Conservation (phyloP, 2,888 invertebrate species). For the Drosophila neoperkinsi region DNA sequence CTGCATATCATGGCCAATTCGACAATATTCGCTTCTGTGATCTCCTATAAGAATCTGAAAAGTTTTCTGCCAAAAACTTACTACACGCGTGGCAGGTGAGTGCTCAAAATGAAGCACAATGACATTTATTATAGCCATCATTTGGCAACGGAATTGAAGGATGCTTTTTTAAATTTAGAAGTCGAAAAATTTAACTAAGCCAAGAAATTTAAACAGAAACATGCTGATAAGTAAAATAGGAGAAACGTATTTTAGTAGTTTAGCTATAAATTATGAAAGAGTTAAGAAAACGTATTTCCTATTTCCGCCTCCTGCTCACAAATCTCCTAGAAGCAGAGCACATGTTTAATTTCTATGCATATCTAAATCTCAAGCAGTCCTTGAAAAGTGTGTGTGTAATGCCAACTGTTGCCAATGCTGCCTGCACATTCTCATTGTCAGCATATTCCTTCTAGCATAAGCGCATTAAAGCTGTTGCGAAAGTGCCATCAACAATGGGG, state of each 20-base stretch:
- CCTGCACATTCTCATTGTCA: slow-evolving; percentile 18
- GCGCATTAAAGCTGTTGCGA: slow-evolving; percentile 58
- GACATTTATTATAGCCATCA: background rate
- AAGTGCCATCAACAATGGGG: slow-evolving; percentile 40
- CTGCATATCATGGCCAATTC: slow-evolving; percentile 84
- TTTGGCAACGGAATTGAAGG: background rate
- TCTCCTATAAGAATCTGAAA: slow-evolving; percentile 85
- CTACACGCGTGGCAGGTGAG: slow-evolving; percentile 85
- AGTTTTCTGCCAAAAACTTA: slow-evolving; percentile 85
- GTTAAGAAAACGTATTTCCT: background rate
- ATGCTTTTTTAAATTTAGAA: background rate
- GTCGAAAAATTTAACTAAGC: background rate
- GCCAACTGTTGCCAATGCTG: slow-evolving; percentile 59
- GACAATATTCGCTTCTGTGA: slow-evolving; percentile 84
- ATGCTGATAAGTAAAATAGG: too few relatives aligned
- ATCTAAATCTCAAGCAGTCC: slow-evolving; percentile 9
- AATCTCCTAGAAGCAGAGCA: background rate
- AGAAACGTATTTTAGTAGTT: background rate
- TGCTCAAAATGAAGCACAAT: background rate
- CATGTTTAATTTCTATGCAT: slow-evolving; percentile 16
- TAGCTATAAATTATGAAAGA: background rate
- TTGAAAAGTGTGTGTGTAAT: slow-evolving; percentile 35
- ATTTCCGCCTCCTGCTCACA: background rate
- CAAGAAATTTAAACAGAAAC: too few relatives aligned
- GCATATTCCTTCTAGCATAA: slow-evolving; percentile 50